Base-by-base conservation (phyloP, 2,888 invertebrate genomes). In the Drosophila merina region DNA sequence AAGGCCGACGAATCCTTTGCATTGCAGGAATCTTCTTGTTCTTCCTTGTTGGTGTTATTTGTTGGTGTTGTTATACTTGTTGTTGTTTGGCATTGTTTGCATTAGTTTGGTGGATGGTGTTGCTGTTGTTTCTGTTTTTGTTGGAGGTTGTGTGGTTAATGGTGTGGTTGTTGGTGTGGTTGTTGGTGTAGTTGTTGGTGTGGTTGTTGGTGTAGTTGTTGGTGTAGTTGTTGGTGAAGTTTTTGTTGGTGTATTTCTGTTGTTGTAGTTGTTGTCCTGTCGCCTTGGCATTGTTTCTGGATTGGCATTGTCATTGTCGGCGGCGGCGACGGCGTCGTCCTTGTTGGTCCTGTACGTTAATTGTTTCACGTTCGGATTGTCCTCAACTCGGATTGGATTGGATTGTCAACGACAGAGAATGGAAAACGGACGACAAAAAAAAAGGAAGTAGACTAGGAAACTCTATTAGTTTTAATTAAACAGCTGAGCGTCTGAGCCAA, bases 381-480 rank as follows among this genome's bases (percentile, higher is more conserved):
- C 62, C 52, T 48, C 64, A 58, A 57, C 59, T 57, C 51, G 47
- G 63, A 50, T 60, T 63, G 62, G 54, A 54, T 64, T 47, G 63
- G 49, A 44, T 33, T 60, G 48, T 25, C 38, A 51, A 31, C 9
- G 9, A 28, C 8, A 54, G 12, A 10, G 14, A n/a, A 8, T 9
- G 54, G 30, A 7, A 5, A 8, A 25, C 7, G 31, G 31, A n/a
- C 14, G 20, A 2, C 14, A 14, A 14, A 14, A 14, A 14, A 26
- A n/a, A 36, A 30, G 30, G 45, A 50, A 33, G 30, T 42, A 49
- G 59, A 52, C 59, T 44, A 44, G 59, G 36, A 42, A 71, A 71
- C 74, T 86, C 81, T 84, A 84, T 86, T 86, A 77, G 84, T 84
- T 86, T 84, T 79, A 84, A 84, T 84, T 84, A 86, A 84, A 81